Percentiles rank a stretch among this genome's conserved stretches.
phyloP scores from a whole-genome alignment of 2,113 vertebrate species.

The Ranitomeya variabilis region DNA sequence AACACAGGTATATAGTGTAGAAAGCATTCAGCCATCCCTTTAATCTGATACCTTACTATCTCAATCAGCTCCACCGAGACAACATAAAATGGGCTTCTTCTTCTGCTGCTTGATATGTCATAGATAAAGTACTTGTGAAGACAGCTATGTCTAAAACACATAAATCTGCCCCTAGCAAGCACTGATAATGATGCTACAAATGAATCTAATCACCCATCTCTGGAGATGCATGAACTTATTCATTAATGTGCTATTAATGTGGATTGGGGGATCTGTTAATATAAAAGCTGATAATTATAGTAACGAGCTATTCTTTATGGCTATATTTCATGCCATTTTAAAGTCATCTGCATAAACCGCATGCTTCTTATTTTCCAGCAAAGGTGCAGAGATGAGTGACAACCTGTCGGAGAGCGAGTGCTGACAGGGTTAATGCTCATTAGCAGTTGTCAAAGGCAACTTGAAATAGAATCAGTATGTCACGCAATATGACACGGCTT shows the following conservation, averaged over 20 bases:
- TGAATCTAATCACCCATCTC: constrained; percentile 19
- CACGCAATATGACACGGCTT: not conserved
- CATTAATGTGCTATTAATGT: constrained; percentile 36
- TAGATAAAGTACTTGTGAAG: not conserved
- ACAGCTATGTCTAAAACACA: not conserved
- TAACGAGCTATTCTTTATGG: not conserved
- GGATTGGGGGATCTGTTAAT: constrained; percentile 21
- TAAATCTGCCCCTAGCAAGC: not conserved
- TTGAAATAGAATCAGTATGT: constrained; percentile 39
- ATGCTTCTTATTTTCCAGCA: not conserved
- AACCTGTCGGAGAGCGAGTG: not conserved
- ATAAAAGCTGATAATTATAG: constrained; percentile 23
- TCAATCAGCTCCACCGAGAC: not conserved
- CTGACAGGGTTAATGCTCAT: not conserved
- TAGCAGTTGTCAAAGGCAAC: not conserved
- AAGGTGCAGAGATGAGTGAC: not conserved
- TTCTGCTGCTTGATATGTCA: not conserved
- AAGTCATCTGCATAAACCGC: not conserved
- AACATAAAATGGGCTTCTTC: not conserved
- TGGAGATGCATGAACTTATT: constrained; percentile 17
- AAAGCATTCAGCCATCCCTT: too few species aligned
- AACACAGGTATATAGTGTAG: too few species aligned
- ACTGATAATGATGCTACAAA: constrained; percentile 1
- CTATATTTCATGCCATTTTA: constrained; percentile 28
- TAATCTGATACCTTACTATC: not conserved